Evolutionary conservation across 2,113 vertebrate species (phyloP), one percentile per base, ranked within the genome.

Genomic region (Pomatorhinus ruficollis): DNA sequence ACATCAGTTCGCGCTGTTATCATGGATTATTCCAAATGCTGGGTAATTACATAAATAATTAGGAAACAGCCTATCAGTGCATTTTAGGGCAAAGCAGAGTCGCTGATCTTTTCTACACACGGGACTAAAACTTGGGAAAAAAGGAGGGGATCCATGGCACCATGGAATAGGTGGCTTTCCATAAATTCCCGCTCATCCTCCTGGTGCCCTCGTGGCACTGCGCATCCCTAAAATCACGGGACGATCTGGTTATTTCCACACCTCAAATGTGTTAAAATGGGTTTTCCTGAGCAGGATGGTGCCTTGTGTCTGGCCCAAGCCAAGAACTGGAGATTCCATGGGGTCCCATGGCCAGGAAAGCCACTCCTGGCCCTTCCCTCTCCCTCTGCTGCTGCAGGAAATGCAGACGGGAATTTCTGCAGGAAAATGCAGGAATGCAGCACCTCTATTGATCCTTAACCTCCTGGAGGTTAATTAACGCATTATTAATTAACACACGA

Each of bases 11-110:
- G 94, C 97, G 95, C 96, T 94, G 94, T 97, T 97, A 92, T 97
- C 87, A 21, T 61, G 76, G 82, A 71, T 97, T 85, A 96, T 96
- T 91, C 96, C 93, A 97, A 97, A 98, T 75, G 89, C 83, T 63
- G 90, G 90, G 86, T 98, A 97, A 98, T 98, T 97, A 96, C 97
- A 97, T 96, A 97, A 98, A 98, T 97, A 98, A 97, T 97, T 97
- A 95, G 83, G 95, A 95, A 96, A 94, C 90, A 75, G 77, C 69
- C 95, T 93, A 83, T 72, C 89, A 89, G 75, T 92, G 93, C 54
- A 9, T 82, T 95, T 89, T 74, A 52, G 92, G 60, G 89, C 83
- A 89, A 65, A 82, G 71, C 50, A 28, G 95, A 87, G 90, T 94
- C 88, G 81, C 91, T 94, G 96, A 84, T 89, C 88, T 83, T 94